Percentiles rank a stretch among this genome's conserved stretches.
Evolutionary conservation across 2,888 invertebrate species (phyloP).

Genomic region (Eristalis intricaria): DNA sequence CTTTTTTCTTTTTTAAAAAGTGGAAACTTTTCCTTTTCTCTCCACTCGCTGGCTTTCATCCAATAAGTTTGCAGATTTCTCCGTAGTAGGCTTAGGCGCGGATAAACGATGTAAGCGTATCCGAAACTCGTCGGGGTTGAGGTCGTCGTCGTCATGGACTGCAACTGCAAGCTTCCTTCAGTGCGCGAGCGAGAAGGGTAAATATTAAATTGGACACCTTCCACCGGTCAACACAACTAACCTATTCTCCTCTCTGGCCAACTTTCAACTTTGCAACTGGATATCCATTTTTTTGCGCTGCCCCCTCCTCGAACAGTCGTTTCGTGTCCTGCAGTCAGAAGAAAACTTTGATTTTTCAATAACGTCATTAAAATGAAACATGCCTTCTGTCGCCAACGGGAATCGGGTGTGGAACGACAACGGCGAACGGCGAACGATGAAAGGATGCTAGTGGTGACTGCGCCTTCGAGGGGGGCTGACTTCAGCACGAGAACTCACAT

Average conservation of each 20-base stretch:
- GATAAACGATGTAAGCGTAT: constrained; percentile 36
- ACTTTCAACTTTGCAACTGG: constrained; percentile 31
- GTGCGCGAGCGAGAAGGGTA: constrained; percentile 19
- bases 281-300: neutral
- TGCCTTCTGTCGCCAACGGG: constrained; percentile 35
- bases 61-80: constrained; percentile 61
- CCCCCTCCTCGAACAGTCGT: constrained; percentile 28
- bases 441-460: constrained; percentile 6
- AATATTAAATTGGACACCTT: constrained; percentile 65
- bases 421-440: neutral
- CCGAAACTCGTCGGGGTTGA: constrained; percentile 10
- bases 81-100: constrained; percentile 44
- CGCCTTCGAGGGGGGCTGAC: constrained; percentile 5
- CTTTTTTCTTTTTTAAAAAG: neutral
- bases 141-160: neutral
- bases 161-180: constrained; percentile 32
- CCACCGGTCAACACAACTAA: constrained; percentile 41
- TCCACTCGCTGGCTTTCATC: constrained; percentile 47
- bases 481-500: constrained; percentile 47
- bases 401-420: constrained; percentile 5
- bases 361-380: constrained; percentile 64
- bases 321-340: constrained; percentile 14
- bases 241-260: constrained; percentile 24
- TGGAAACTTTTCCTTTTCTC: neutral
- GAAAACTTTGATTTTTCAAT: constrained; percentile 67